Evolutionary conservation across 2,888 invertebrate species (phyloP), one percentile per base, ranked within the genome.

Genomic region (Pomacea canaliculata): DNA sequence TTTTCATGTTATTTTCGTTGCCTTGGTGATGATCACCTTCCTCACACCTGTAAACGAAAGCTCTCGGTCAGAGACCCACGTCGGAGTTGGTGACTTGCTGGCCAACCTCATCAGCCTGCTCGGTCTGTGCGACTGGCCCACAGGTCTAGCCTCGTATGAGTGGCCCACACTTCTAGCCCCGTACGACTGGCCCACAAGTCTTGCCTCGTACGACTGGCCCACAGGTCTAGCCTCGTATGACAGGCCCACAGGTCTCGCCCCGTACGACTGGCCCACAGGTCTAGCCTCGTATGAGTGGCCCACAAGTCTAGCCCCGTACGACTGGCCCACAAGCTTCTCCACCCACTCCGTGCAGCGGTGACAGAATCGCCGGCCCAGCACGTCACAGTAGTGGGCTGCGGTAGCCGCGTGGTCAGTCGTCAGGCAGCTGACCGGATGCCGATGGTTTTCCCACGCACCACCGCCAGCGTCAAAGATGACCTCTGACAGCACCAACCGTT

Each of bases 371-470:
- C 59, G 67, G 2, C 74, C 74, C 49, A 74, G 74, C 12, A 74
- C 74, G 74, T 74, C 74, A 27, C 74, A 74, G 60, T 69, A 74
- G 49, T 74, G 74, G 12, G 59, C 56, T 23, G 73, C 56, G 67
- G 67, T 67, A 5, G 37, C 37, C 12, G 12, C 51, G 51, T 56
- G 51, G 10, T 56, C 12, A 16, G 8, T 10, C 0, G 51, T 13
- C 51, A 56, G 51, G 16, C 12, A 56, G 51, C 51, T 56, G 18
- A 69, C 62, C 12, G 69, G 68, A 19, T 9, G 49, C 12, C n/a
- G 74, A 62, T 63, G 59, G 74, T 62, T 69, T 59, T 74, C 60
- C 74, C 69, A 74, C 12, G 60, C 23, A 16, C 59, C 73, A 49
- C 23, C 62, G 3, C n/a, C 68, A 37, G 69, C 37, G 51, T 68